phyloP scores from a whole-genome alignment of 2,113 vertebrate species.

The Clarias magur region DNA sequence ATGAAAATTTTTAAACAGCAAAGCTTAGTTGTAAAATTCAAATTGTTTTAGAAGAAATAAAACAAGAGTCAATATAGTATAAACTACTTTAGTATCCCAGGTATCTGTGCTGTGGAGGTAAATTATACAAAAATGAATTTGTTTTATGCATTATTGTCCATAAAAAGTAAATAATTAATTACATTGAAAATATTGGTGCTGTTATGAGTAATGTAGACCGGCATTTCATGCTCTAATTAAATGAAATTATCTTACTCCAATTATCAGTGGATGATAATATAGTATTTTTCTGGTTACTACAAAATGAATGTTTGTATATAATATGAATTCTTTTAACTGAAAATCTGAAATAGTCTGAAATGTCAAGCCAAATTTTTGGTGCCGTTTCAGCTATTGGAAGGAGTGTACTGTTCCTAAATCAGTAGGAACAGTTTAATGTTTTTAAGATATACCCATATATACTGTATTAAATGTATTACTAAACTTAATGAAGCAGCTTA shows the following conservation, averaged over 20 bases:
- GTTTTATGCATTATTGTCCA: not conserved
- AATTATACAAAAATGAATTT: too few species aligned
- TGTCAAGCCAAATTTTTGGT: not conserved
- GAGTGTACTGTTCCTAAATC: not conserved
- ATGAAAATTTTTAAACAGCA: not conserved
- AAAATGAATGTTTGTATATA: not conserved
- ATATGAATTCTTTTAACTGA: not conserved
- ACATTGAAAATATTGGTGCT: not conserved
- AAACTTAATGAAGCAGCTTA: not conserved
- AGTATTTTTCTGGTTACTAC: not conserved
- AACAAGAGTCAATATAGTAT: not conserved
- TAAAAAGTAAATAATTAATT: not conserved
- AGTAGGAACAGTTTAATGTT: not conserved
- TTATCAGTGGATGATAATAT: not conserved
- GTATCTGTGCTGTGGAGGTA: not conserved
- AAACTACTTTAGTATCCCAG: not conserved
- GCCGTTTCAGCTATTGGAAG: not conserved
- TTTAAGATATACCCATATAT: not conserved
- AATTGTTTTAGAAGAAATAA: not conserved
- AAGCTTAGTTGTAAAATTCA: not conserved
- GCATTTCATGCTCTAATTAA: not conserved
- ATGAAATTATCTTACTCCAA: not conserved
- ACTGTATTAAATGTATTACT: not conserved
- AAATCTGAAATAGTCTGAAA: not conserved
- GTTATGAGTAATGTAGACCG: not conserved